phyloP scores from a whole-genome alignment of 2,888 invertebrate genomes.

The Ormyrus labotus region DNA sequence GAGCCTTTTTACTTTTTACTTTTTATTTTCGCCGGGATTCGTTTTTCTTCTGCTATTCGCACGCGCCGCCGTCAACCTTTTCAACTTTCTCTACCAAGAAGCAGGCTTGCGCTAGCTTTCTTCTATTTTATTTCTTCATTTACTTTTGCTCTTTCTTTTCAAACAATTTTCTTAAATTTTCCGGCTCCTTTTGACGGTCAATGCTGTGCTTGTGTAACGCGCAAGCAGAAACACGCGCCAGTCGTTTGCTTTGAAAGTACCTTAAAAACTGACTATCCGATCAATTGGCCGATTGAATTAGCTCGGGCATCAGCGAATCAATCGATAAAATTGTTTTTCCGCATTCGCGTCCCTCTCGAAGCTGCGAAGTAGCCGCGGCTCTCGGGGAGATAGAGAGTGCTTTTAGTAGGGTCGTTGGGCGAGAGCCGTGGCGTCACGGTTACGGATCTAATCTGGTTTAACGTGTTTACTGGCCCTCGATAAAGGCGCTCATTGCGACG shows the following conservation, averaged over 20 bases:
- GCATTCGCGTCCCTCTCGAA: neutral
- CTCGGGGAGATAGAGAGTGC: neutral
- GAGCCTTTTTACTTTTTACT: slow-evolving; percentile 6
- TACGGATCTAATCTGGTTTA: slow-evolving; percentile 58
- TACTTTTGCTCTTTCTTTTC: neutral
- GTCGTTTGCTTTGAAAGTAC: no score
- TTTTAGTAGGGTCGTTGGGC: slow-evolving; percentile 27
- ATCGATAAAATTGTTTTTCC: neutral
- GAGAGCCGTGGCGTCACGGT: neutral
- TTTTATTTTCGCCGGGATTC: neutral
- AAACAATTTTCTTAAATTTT: slow-evolving; percentile 25
- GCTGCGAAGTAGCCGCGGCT: neutral
- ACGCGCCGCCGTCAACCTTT: slow-evolving; percentile 45
- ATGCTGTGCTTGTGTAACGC: no score
- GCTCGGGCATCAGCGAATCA: neutral
- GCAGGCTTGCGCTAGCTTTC: neutral
- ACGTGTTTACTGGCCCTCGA: slow-evolving; percentile 71
- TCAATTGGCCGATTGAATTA: neutral
- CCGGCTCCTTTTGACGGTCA: neutral
- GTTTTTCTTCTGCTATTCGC: slow-evolving; percentile 11
- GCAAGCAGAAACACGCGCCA: no score
- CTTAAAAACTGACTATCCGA: no score
- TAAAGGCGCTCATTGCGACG: slow-evolving; percentile 66
- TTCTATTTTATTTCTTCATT: neutral
- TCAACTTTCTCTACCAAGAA: slow-evolving; percentile 33